Percentiles rank a stretch among this genome's conserved stretches.
Evolutionary conservation across 1,140 invertebrate species (phyloP).

Genomic region (Drosophila lacertosa): DNA sequence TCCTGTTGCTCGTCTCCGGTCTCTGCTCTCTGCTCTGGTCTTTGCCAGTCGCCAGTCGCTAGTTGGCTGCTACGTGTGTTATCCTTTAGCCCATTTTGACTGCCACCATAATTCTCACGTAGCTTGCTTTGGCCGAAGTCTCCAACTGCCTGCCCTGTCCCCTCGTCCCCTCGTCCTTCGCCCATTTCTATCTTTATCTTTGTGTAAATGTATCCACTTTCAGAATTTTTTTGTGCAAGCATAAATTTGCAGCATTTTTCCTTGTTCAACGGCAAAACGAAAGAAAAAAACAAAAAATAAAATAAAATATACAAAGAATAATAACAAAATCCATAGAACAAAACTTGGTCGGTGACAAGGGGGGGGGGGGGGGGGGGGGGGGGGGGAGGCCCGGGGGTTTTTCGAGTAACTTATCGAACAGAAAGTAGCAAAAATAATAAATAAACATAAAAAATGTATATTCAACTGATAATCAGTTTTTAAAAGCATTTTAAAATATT

Average conservation of each 20-base stretch:
- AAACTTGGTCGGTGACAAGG: constrained; percentile 19
- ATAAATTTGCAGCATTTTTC: constrained; percentile 78
- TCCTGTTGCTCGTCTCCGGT: neutral
- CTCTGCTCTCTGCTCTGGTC: neutral
- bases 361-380: neutral
- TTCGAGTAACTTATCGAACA: too few species aligned
- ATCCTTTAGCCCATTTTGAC: constrained; percentile 68
- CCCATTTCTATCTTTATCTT: constrained; percentile 30
- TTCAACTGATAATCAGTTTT: too few species aligned
- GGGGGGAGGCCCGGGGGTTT: too few species aligned
- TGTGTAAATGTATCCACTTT: constrained; percentile 70
- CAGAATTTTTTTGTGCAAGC: constrained; percentile 67
- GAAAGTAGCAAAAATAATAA: too few species aligned
- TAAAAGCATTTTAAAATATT: too few species aligned
- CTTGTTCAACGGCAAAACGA: constrained; percentile 39
- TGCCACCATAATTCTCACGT: constrained; percentile 77
- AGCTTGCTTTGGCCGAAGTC: constrained; percentile 32
- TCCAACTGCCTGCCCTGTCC: constrained; percentile 5
- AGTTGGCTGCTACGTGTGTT: constrained; percentile 60
- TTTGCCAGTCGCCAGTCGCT: constrained; percentile 4
- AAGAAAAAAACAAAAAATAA: constrained; percentile 14
- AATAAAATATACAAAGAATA: constrained; percentile 36
- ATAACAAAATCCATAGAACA: constrained; percentile 44
- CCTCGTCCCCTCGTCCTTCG: neutral
- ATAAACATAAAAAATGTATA: too few species aligned